Base-by-base conservation (phyloP, 2,888 invertebrate species). In the Leucozona laternaria region DNA sequence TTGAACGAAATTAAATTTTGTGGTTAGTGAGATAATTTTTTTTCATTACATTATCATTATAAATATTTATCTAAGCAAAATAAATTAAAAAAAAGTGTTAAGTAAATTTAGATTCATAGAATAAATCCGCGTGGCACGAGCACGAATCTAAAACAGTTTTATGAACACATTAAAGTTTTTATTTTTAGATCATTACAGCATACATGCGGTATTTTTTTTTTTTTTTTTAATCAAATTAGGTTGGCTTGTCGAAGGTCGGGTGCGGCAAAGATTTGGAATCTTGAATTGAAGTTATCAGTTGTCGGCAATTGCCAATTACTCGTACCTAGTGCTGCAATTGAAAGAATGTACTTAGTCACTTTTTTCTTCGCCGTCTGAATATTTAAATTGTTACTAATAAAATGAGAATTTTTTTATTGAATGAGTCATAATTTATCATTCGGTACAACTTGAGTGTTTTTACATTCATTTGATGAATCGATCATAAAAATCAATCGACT, bases 171-270 rank as follows among this genome's bases (percentile, higher is more conserved):
- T 76, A 22, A 28, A 17, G 17, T 43, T 25, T 22, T 31, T 85
- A 85, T 85, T 85, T 85, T 85, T 85, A 85, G 85, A 81, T 43
- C 28, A 73, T 85, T 85, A 78, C 72, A 78, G 11, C 77, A 64
- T 55, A 68, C 50, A 58, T 50, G 58, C 17, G 80, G 68, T 60
- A 62, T 48, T 45, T 68, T 40, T 37, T 37, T 40, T 45, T 31
- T 28, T 15, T 0, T 43, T n/a, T 25, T 60, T 40, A 60, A 73
- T 62, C 60, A 43, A 78, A 81, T 81, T 85, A 73, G 43, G 34
- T 62, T 62, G 55, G 13, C 40, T 78, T 50, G 55, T 22, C 40
- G 53, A 70, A 70, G 81, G 81, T 81, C 73, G 40, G 53, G 55
- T 77, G 60, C 45, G 66, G 43, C 70, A 66, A 31, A 70, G 22